phyloP scores from a whole-genome alignment of 2,888 invertebrate species.

The Halictus quadricinctus region DNA sequence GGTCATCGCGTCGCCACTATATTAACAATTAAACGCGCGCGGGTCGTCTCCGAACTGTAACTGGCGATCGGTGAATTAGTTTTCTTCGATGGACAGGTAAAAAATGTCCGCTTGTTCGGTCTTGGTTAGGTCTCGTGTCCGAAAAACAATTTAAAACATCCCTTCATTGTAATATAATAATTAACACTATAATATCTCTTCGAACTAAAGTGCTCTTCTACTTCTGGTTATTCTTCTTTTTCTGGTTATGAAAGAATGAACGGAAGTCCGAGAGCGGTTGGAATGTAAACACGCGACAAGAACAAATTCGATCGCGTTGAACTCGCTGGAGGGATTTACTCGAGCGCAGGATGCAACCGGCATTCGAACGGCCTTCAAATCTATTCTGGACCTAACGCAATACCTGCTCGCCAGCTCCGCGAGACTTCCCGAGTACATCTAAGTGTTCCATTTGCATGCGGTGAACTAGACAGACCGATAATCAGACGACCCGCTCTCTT shows the following conservation, averaged over 20 bases:
- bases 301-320: constrained; percentile 33
- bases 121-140: too few relatives aligned
- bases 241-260: neutral
- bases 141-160: too few relatives aligned
- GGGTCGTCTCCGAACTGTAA: neutral
- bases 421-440: constrained; percentile 52
- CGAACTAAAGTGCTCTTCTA: too few relatives aligned
- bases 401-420: constrained; percentile 42
- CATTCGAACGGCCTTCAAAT: constrained; percentile 64
- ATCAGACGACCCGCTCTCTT: constrained; percentile 62
- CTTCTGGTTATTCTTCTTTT: too few relatives aligned
- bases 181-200: too few relatives aligned
- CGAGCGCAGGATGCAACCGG: constrained; percentile 47
- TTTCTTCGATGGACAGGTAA: neutral
- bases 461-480: constrained; percentile 57
- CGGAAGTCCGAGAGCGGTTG: neutral
- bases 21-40: constrained; percentile 22
- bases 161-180: too few relatives aligned
- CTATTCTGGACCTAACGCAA: constrained; percentile 67
- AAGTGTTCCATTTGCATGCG: constrained; percentile 63
- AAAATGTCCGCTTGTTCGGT: too few relatives aligned
- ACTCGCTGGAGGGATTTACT: constrained; percentile 24
- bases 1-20: neutral
- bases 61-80: neutral
- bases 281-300: constrained; percentile 48